Base-by-base conservation (phyloP, 2,888 invertebrate species). In the Aethes cnicana region DNA sequence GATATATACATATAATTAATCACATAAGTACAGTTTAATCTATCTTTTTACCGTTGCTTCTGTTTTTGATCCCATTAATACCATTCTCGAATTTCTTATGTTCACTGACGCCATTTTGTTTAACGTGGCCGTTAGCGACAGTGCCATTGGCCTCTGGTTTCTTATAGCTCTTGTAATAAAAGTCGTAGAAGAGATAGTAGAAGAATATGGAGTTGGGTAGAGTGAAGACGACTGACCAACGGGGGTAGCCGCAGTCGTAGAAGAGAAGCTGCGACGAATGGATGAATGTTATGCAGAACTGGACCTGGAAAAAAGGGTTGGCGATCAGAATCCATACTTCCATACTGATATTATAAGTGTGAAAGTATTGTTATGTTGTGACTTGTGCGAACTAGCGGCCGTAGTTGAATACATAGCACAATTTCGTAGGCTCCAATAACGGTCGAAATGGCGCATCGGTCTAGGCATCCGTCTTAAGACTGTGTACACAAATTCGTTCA, bases 121-220 rank as follows among this genome's bases (percentile, higher is more conserved):
- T 77, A 0, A 61, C 48, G 23, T 72, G 59, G 4, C 68, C 72
- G 11, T 79, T 79, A 4, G 59, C 55, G 21, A 47, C 32, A 5
- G 53, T 43, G n/a, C n/a, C n/a, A n/a, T n/a, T n/a, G 37, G 78
- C 72, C 1, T 57, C 73, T 1, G 84, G 77, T 55, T 75, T 83
- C 1, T 84, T 85, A 75, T 96, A 96, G 0, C 95, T 93, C 69
- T 95, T 93, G 66, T 94, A 94, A 84, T 98, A 98, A 90, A 98
- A 98, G 70, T 97, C 95, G 55, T 94, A 93, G 89, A 98, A 98
- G 57, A 98, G 92, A 74, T 96, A 93, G 81, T 97, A 96, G 91
- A 98, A 98, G 91, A 98, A 95, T 44, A 97, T 92, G 6, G 96
- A 96, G 84, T 98, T 98, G 6, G 96, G 94, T 12, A 97, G 91